phyloP scores from a whole-genome alignment of 2,113 vertebrate species.

The Ptilonorhynchus violaceus region DNA sequence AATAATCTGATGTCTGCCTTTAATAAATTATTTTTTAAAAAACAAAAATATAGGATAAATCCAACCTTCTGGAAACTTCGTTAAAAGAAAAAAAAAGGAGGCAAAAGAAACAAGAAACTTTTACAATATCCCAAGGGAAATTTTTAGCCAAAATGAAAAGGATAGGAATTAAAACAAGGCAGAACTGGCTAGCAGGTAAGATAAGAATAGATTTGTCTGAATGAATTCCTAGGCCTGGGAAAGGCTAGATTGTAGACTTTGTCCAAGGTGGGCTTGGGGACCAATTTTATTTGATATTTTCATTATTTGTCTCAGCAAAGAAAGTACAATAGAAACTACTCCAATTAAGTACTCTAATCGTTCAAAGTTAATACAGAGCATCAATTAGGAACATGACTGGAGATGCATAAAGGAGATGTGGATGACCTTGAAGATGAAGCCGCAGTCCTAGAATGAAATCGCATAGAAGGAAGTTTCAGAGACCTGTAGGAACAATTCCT shows the following conservation, averaged over 20 bases:
- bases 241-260: background rate
- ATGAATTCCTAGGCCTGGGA: background rate
- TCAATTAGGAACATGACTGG: background rate
- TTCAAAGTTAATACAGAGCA: background rate
- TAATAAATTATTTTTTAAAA: background rate
- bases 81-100: background rate
- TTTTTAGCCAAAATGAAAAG: background rate
- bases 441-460: background rate
- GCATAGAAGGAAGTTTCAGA: background rate
- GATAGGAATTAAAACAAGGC: background rate
- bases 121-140: background rate
- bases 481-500: background rate
- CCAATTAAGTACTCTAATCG: background rate
- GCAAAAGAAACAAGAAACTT: background rate
- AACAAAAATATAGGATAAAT: background rate
- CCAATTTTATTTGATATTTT: background rate
- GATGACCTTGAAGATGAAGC: background rate
- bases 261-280: background rate
- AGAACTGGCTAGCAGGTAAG: background rate
- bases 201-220: background rate
- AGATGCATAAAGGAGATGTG: background rate
- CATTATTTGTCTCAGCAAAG: background rate
- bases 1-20: background rate
- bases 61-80: background rate
- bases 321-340: background rate